These are phyloP conservation scores for Drosophila serrata DNA, from an alignment of 1,140 invertebrate species.

Conservation along the genomic window DNA sequence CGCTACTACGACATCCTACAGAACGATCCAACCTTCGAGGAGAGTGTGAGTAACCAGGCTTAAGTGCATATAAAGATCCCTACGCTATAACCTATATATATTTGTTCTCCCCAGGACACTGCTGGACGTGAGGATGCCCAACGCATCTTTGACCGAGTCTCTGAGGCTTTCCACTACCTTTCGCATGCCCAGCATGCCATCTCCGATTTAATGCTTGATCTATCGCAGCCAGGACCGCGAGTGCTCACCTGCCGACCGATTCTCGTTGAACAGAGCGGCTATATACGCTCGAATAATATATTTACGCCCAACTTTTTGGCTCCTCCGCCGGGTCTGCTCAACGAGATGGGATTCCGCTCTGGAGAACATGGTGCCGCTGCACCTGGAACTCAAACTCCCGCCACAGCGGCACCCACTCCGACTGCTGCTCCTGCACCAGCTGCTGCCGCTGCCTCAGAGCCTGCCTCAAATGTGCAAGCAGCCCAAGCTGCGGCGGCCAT, in stretches of 20 bases:
- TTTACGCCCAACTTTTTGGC: constrained; percentile 61
- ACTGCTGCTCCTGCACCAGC: not conserved
- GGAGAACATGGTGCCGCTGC: constrained; percentile 1
- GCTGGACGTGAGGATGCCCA: constrained; percentile 87
- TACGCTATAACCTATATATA: not conserved
- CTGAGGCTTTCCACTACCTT: constrained; percentile 92
- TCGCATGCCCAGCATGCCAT: constrained; percentile 95
- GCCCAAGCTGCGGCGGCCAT: constrained; percentile 10
- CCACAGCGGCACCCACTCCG: not conserved
- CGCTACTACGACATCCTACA: constrained; percentile 87
- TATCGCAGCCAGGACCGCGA: constrained; percentile 89
- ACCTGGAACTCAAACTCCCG: constrained; percentile 4
- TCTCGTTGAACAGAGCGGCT: constrained; percentile 89
- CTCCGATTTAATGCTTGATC: constrained; percentile 93
- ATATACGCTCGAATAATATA: constrained; percentile 83
- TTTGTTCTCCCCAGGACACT: constrained; percentile 81
- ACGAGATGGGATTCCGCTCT: constrained; percentile 13
- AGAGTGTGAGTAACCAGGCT: constrained; percentile 85
- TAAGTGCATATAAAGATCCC: not conserved
- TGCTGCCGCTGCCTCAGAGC: not conserved
- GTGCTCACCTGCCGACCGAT: constrained; percentile 90
- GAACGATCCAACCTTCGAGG: constrained; percentile 87
- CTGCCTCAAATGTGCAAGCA: constrained; percentile 9
- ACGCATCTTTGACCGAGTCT: constrained; percentile 89
- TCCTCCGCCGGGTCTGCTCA: constrained; percentile 13